Base-by-base conservation (phyloP, 2,113 vertebrate species). In the Pelvicachromis taeniatus region DNA sequence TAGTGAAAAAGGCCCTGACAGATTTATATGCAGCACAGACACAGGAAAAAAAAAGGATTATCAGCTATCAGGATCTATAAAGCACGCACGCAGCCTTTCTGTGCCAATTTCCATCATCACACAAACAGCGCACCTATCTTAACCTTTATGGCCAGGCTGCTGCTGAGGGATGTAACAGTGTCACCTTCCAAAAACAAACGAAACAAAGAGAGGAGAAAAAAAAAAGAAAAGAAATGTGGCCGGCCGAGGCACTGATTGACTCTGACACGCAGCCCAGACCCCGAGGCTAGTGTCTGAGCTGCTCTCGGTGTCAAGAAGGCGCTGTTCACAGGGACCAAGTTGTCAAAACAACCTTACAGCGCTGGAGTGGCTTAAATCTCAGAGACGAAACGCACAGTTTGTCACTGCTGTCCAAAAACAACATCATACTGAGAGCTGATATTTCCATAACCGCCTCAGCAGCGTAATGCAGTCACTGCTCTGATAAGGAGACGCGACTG, bases 321-420 rank as follows among this genome's bases (percentile, higher is more conserved):
- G 14, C 35, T 78, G 88, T 91, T 93, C 91, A 86, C 86, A 56
- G 85, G 79, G 88, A 89, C 89, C 82, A 86, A 87, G 89, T 85
- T 92, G 93, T 94, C 92, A 92, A 89, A 91, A 90, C 87, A 91
- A 87, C 89, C 85, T 88, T 31, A 54, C 48, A 83, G 86, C 16
- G 31, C 73, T 70, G 33, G 21, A 90, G 82, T 84, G 63, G 78
- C 53, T 92, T 91, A 88, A 91, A 92, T 83, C 83, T 85, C 65
- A n/a, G 70, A 59, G 59, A 89, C 38, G 29, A 81, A 89, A 84
- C 26, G 12, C 3, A 29, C 38, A 77, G 70, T 87, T 78, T 87
- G 85, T 86, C 86, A 86, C 40, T 8, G 4, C 16, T 17, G 77
- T 85, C 70, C 80, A 70, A 81, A 77, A 89, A 81, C 73, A 80